These are phyloP conservation scores for Magallana ariakensis DNA, from an alignment of 1,140 invertebrate species.

Conservation along the genomic window DNA sequence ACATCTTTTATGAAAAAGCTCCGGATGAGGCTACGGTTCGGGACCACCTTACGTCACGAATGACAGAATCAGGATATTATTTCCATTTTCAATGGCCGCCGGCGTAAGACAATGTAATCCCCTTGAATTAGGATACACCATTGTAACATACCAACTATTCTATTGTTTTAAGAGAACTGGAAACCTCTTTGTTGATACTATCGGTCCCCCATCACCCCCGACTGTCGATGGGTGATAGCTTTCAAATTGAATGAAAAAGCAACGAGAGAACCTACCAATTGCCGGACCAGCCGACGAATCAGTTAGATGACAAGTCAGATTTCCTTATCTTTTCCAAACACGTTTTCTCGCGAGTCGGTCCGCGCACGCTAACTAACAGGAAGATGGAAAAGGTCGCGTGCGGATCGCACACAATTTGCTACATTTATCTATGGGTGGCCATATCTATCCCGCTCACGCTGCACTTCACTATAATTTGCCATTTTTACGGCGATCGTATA, in stretches of 20 bases:
- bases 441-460: conserved; percentile 23
- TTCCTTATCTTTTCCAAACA: conserved; percentile 27
- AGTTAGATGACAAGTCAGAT: conserved; percentile 28
- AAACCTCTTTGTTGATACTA: background rate
- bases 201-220: background rate
- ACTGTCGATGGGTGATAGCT: background rate
- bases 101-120: conserved; percentile 28
- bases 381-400: conserved; percentile 8
- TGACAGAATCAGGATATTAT: background rate
- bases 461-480: conserved; percentile 24
- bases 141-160: conserved; percentile 14
- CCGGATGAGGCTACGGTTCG: background rate
- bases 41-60: background rate
- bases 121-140: conserved; percentile 1
- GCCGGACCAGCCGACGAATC: conserved; percentile 9
- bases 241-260: conserved; percentile 28
- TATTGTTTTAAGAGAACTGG: conserved; percentile 14
- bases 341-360: conserved; percentile 31
- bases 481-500: conserved; percentile 23
- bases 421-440: conserved; percentile 37
- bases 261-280: background rate
- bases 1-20: background rate
- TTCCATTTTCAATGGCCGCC: background rate
- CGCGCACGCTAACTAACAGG: conserved; percentile 38
- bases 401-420: conserved; percentile 31